These are phyloP conservation scores for Bombus balteatus DNA, from an alignment of 1,140 invertebrate species.

Conservation along the genomic window DNA sequence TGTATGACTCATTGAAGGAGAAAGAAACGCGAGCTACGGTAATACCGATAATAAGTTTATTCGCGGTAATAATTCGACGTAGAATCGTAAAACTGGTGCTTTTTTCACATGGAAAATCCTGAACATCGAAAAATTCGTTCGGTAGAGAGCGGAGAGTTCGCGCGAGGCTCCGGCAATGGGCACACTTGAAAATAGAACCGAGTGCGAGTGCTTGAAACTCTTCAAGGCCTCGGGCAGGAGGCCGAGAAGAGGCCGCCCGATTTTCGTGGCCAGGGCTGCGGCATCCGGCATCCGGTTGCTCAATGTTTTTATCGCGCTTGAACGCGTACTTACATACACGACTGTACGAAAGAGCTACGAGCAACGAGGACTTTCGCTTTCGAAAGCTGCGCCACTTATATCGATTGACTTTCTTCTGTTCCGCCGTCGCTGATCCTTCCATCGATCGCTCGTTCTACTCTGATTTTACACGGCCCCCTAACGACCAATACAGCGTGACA, in stretches of 20 bases:
- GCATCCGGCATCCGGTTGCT: slow-evolving; percentile 62
- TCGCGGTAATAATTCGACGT: too few relatives aligned
- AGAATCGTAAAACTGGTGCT: too few relatives aligned
- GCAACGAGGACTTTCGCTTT: slow-evolving; percentile 73
- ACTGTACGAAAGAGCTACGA: slow-evolving; percentile 18
- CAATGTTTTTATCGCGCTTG: slow-evolving; percentile 62
- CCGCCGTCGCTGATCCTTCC: slow-evolving; percentile 14
- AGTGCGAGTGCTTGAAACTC: slow-evolving; percentile 56
- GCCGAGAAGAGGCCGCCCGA: slow-evolving; percentile 36
- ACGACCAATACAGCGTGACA: too few relatives aligned
- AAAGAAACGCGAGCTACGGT: background rate
- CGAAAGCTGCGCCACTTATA: slow-evolving; percentile 70
- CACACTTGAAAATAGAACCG: slow-evolving; percentile 70
- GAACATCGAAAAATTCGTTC: background rate
- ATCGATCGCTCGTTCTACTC: background rate
- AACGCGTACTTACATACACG: slow-evolving; percentile 23
- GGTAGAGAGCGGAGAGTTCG: background rate
- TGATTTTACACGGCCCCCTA: background rate
- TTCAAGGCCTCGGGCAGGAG: slow-evolving; percentile 68
- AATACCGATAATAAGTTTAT: background rate
- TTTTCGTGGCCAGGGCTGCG: slow-evolving; percentile 71
- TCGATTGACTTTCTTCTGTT: slow-evolving; percentile 64
- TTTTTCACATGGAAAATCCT: too few relatives aligned
- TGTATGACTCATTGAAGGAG: too few relatives aligned
- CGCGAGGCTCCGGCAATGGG: slow-evolving; percentile 44